Conservation (phyloP, 1,140 invertebrate genomes). For the Cephus cinctus region DNA sequence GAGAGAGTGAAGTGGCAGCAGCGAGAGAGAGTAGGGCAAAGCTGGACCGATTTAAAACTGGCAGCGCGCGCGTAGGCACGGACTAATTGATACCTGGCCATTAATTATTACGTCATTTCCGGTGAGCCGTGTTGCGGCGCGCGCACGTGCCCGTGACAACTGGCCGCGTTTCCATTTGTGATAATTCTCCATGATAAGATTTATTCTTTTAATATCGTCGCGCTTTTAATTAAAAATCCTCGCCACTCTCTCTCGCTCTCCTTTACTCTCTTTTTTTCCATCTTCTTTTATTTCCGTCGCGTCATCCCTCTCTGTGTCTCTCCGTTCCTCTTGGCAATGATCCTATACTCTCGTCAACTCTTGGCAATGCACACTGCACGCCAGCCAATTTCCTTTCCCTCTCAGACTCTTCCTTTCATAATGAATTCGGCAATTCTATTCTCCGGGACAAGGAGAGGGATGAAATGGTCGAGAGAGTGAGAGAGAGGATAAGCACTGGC, state of each 20-base stretch:
- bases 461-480: too few relatives aligned
- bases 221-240: conserved; percentile 21
- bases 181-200: conserved; percentile 18
- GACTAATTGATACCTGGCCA: conserved; percentile 54
- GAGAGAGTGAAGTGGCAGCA: background rate
- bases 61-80: conserved; percentile 28
- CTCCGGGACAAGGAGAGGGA: too few relatives aligned
- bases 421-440: too few relatives aligned
- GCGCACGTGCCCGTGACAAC: conserved; percentile 51
- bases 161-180: conserved; percentile 18
- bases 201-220: conserved; percentile 29
- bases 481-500: too few relatives aligned
- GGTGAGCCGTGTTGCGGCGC: conserved; percentile 41
- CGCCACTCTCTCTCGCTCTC: conserved; percentile 4
- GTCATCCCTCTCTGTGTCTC: too few relatives aligned
- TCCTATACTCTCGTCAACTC: too few relatives aligned
- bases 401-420: too few relatives aligned
- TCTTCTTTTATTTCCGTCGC: background rate
- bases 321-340: too few relatives aligned
- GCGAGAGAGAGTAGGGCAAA: conserved; percentile 23
- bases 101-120: conserved; percentile 57
- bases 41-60: conserved; percentile 48
- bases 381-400: too few relatives aligned
- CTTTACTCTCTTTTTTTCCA: background rate
- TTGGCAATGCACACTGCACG: too few relatives aligned